Evolutionary conservation across 2,888 invertebrate species (phyloP).

Genomic region (Isoperla grammatica): DNA sequence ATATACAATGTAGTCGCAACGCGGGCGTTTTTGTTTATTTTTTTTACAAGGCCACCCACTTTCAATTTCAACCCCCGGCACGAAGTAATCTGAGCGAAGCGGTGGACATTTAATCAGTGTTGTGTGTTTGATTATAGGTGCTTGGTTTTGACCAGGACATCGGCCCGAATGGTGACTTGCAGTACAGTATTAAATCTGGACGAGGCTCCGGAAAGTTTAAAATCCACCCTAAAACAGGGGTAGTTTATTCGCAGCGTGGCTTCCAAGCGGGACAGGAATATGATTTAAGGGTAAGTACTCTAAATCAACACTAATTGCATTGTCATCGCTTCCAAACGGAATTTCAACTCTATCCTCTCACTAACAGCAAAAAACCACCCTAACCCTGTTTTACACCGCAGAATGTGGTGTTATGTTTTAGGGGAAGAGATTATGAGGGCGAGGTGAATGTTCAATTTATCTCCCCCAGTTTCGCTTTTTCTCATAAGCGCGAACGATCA

Average conservation of each 20-base stretch:
- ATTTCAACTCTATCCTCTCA: no score
- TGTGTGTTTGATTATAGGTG: constrained; percentile 50
- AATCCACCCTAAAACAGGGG: constrained; percentile 75
- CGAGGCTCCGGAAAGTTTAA: constrained; percentile 73
- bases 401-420: no score
- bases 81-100: no score
- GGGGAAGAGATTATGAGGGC: no score
- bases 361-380: no score
- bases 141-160: constrained; percentile 77
- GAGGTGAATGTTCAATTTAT: no score
- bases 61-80: background rate
- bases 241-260: constrained; percentile 68
- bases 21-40: constrained; percentile 12
- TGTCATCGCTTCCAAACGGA: no score
- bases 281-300: constrained; percentile 56
- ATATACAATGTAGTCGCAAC: no score
- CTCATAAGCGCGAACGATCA: no score
- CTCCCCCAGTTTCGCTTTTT: no score
- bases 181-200: constrained; percentile 74
- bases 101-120: no score
- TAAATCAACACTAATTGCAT: background rate
- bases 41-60: constrained; percentile 1
- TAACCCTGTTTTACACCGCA: no score
- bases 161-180: constrained; percentile 75
- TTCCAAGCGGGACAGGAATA: constrained; percentile 63